Percentiles rank a stretch among this genome's conserved stretches.
phyloP scores from a whole-genome alignment of 2,797 vertebrate species.

The Synanceia verrucosa region DNA sequence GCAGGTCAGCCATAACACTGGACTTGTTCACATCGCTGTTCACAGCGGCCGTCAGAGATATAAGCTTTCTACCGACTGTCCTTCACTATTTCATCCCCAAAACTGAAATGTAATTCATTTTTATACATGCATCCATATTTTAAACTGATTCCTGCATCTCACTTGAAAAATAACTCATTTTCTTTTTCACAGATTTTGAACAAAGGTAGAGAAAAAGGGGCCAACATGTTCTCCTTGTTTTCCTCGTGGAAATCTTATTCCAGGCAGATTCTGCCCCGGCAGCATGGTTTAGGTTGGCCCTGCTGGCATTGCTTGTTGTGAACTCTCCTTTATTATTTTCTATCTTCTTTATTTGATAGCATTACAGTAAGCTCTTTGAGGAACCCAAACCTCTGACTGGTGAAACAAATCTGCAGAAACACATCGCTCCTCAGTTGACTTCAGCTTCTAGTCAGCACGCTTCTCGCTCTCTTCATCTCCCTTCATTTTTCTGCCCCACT shows the following conservation, averaged over 20 bases:
- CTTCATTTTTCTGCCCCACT: slow-evolving; percentile 72
- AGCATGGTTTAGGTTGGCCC: background rate
- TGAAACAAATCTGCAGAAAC: slow-evolving; percentile 43
- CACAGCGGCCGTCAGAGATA: slow-evolving; percentile 3
- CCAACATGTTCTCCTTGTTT: background rate
- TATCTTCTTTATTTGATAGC: too few relatives aligned
- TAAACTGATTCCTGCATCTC: background rate
- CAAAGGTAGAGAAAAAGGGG: background rate
- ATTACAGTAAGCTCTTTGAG: slow-evolving; percentile 30
- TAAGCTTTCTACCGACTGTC: background rate
- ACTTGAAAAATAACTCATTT: background rate
- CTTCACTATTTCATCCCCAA: background rate
- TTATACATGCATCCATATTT: background rate
- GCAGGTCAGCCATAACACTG: slow-evolving; percentile 33
- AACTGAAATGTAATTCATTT: background rate
- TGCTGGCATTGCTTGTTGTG: slow-evolving; percentile 9
- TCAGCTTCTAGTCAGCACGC: slow-evolving; percentile 51
- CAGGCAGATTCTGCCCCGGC: too few relatives aligned
- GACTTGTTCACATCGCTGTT: slow-evolving; percentile 31
- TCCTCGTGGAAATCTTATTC: background rate
- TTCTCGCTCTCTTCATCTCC: slow-evolving; percentile 47
- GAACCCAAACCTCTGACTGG: slow-evolving; percentile 17
- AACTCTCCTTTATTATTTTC: slow-evolving; percentile 27
- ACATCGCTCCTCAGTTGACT: slow-evolving; percentile 54
- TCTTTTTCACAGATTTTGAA: background rate